Percentiles rank a stretch among this genome's conserved stretches.
phyloP scores from a whole-genome alignment of 2,888 invertebrate species.

The Drosophila pseudotalamancana region DNA sequence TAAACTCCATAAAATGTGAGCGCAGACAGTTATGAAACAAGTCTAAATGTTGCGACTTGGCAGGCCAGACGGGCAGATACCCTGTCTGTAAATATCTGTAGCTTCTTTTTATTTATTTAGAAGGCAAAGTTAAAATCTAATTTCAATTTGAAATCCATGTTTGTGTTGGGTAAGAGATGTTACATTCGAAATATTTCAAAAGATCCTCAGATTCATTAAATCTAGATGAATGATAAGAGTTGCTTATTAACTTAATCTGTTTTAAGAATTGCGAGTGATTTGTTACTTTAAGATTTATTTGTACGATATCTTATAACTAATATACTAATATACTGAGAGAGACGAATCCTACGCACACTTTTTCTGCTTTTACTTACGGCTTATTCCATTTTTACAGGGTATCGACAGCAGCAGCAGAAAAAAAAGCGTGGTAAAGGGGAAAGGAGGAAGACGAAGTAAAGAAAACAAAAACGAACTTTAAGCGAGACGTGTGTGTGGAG shows the following conservation, averaged over 20 bases:
- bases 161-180: no score
- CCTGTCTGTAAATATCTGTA: not conserved
- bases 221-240: no score
- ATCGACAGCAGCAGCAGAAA: conserved; percentile 16
- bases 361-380: not conserved
- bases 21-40: conserved; percentile 75
- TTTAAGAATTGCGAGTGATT: no score
- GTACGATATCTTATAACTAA: not conserved
- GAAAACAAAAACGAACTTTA: conserved; percentile 26
- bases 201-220: no score
- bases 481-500: conserved; percentile 38
- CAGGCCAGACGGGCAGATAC: conserved; percentile 6
- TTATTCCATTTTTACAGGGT: conserved; percentile 9
- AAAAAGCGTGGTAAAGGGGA: not conserved
- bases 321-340: not conserved
- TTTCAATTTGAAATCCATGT: no score
- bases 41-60: not conserved
- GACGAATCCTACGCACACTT: no score
- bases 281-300: no score
- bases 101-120: not conserved
- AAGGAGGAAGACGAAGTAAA: conserved; percentile 14
- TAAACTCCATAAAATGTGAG: conserved; percentile 83
- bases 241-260: no score
- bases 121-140: not conserved
- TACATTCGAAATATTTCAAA: no score